These are phyloP conservation scores for Drosophila mulleri DNA, from an alignment of 2,888 invertebrate species.

Conservation along the genomic window DNA sequence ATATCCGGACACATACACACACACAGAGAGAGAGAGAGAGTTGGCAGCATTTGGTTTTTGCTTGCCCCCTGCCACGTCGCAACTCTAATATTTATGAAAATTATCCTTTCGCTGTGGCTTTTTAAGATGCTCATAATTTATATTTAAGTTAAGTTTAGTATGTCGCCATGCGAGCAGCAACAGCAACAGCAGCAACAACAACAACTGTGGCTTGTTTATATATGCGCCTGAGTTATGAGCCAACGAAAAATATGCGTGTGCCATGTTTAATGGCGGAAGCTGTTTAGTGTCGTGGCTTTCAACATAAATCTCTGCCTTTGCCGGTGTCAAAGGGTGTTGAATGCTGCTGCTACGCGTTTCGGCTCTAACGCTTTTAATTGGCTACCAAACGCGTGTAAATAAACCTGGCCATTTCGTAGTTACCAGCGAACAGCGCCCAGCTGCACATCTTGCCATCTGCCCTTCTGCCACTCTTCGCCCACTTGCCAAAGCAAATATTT, in stretches of 20 bases:
- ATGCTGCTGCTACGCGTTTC: slow-evolving; percentile 4
- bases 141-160: slow-evolving; percentile 76
- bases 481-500: slow-evolving; percentile 61
- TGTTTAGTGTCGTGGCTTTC: slow-evolving; percentile 75
- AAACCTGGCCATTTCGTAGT: slow-evolving; percentile 42
- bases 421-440: neutral
- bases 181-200: slow-evolving; percentile 31
- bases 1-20: slow-evolving; percentile 16
- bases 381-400: slow-evolving; percentile 51
- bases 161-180: slow-evolving; percentile 66
- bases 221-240: slow-evolving; percentile 61
- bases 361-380: slow-evolving; percentile 64
- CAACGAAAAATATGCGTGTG: slow-evolving; percentile 63
- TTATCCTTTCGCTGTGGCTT: slow-evolving; percentile 80
- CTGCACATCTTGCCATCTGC: neutral
- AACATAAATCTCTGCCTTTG: slow-evolving; percentile 67
- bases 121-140: slow-evolving; percentile 82
- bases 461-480: neutral
- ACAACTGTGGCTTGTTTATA: slow-evolving; percentile 42
- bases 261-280: slow-evolving; percentile 79
- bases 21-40: slow-evolving; percentile 9
- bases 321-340: slow-evolving; percentile 48
- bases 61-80: slow-evolving; percentile 20
- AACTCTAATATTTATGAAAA: slow-evolving; percentile 79
- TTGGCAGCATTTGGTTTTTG: slow-evolving; percentile 43